Evolutionary conservation across 2,113 vertebrate genomes (phyloP).

Genomic region (Chlorodrepanis virens): DNA sequence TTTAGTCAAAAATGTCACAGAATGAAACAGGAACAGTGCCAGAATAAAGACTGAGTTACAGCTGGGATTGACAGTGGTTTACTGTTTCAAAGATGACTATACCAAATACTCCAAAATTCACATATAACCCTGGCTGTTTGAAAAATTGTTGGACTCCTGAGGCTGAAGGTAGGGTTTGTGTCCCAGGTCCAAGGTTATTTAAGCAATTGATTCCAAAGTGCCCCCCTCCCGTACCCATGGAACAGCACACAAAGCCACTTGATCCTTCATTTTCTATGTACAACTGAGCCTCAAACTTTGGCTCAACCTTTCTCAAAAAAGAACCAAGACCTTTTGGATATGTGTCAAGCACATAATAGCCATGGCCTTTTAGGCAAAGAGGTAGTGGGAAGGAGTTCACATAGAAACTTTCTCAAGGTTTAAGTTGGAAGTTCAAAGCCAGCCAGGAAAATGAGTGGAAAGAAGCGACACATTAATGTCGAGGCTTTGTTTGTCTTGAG

Average conservation of each 20-base stretch:
- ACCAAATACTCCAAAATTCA: not conserved
- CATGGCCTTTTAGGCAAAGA: not conserved
- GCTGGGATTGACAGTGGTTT: not conserved
- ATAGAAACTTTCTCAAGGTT: not conserved
- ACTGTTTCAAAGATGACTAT: not conserved
- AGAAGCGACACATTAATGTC: not conserved
- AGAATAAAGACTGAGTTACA: constrained; percentile 4
- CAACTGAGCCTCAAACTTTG: not conserved
- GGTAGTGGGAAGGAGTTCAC: not conserved
- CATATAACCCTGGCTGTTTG: not conserved
- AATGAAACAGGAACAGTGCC: not conserved
- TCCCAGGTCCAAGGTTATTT: not conserved
- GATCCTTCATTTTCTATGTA: not conserved
- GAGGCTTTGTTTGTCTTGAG: not conserved
- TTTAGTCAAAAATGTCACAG: not conserved
- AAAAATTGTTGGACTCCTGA: not conserved
- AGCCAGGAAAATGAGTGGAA: not conserved
- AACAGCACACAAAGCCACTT: not conserved
- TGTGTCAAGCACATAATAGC: not conserved
- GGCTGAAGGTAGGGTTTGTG: not conserved
- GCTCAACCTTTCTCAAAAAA: not conserved
- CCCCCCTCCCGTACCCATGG: fast-evolving
- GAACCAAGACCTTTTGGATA: not conserved
- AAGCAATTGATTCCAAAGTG: not conserved
- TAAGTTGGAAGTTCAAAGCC: not conserved